Percentiles rank a stretch among this genome's conserved stretches.
phyloP scores from a whole-genome alignment of 2,888 invertebrate species.

The Lithosia quadra region DNA sequence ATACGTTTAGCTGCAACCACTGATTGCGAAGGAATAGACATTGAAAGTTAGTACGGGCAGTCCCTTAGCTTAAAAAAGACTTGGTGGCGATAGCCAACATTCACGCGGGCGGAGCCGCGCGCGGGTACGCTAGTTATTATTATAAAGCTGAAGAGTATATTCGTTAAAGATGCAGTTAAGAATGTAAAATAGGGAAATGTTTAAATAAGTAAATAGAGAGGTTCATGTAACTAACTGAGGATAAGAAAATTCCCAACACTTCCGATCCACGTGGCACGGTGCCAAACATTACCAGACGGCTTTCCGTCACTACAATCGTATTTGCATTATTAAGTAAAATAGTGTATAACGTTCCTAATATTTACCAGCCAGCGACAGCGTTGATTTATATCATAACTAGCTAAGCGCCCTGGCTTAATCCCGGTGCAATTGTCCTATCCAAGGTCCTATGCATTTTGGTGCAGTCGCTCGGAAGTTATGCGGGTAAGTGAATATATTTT shows the following conservation, averaged over 20 bases:
- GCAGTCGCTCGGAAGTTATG: too few species aligned
- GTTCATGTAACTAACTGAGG: conserved; percentile 47
- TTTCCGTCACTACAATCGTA: conserved; percentile 28
- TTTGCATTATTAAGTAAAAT: conserved; percentile 31
- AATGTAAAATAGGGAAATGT: not conserved
- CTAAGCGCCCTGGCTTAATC: not conserved
- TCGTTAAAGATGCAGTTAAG: too few species aligned
- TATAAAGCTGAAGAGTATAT: too few species aligned
- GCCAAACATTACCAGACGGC: conserved; percentile 41
- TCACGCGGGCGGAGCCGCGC: too few species aligned
- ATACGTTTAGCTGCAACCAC: too few species aligned
- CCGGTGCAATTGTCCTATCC: not conserved
- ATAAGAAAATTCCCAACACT: conserved; percentile 47
- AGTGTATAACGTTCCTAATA: not conserved
- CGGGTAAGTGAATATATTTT: too few species aligned
- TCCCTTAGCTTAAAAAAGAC: too few species aligned
- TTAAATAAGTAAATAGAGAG: conserved; percentile 41
- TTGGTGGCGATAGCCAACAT: too few species aligned
- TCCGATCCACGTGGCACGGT: conserved; percentile 46
- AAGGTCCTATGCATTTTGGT: too few species aligned
- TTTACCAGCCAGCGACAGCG: not conserved
- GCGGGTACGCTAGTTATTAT: too few species aligned
- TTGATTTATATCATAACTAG: not conserved
- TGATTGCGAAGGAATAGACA: too few species aligned
- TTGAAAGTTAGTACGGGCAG: too few species aligned